Evolutionary conservation across 2,888 invertebrate genomes (phyloP), one percentile per base, ranked within the genome.

Genomic region (Oasisia sp.): DNA sequence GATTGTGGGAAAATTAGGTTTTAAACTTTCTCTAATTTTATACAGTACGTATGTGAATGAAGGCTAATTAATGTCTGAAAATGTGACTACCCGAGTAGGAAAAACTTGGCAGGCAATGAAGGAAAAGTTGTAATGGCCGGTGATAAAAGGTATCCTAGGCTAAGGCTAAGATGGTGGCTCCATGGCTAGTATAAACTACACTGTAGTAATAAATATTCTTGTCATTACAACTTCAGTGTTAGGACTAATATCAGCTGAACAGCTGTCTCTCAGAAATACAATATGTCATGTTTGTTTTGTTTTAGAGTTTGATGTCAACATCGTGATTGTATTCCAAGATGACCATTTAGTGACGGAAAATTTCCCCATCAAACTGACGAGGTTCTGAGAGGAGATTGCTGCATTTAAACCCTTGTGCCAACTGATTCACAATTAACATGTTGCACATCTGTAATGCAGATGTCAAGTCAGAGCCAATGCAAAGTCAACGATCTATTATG

Each of bases 341-440:
- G 98, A 99, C 96, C 98, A 98, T 96, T 97, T 99, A 93, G 98
- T 99, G 89, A 98, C 98, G 2, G 99, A 99, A 97, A 99, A 99
- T 96, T 99, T 99, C 96, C 98, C 98, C 11, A 98, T 99, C 90
- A 96, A 96, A 93, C 94, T 97, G 27, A 96, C 96, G 1, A 94
- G 96, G 91, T 96, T 91, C 89, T 93, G 89, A 93, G 32, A 32
- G 38, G 45, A 27, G 12, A 3, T 38, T 38, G 38, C 38, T 74
- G 74, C 74, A 74, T 74, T 74, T 74, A 74, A 74, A 74, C 74
- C 27, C 74, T 27, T 27, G n/a, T 74, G 74, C 19, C 14, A 19
- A 27, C 74, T 56, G 56, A 56, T 11, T 11, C 11, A 56, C 19
- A 56, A 74, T 74, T 74, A 74, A 74, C 1, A 74, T 74, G 74